Conservation (phyloP, 2,113 vertebrate species). For the Burhinus oedicnemus region DNA sequence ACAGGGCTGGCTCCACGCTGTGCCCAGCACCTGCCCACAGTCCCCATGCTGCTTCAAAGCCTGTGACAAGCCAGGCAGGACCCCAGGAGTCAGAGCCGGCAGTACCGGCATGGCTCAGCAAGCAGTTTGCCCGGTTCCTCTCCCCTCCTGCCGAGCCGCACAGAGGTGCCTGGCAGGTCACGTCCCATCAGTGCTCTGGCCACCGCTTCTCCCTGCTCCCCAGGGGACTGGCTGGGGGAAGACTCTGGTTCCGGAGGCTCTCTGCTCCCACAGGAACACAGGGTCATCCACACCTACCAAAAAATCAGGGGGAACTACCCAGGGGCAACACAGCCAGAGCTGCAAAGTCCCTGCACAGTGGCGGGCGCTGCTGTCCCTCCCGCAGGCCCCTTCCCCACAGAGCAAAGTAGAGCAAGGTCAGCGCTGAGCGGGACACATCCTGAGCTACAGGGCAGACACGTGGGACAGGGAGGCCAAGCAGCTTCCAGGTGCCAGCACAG, state of each 20-base stretch:
- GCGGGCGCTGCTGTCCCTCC: fast-evolving
- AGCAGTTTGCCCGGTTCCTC: background rate
- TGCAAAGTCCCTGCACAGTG: fast-evolving
- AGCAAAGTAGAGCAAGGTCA: fast-evolving
- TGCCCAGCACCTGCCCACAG: background rate
- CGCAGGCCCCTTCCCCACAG: fast-evolving
- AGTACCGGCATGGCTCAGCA: fast-evolving
- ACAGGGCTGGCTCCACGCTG: background rate
- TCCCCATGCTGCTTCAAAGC: background rate
- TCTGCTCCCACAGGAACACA: background rate
- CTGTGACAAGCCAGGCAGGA: background rate
- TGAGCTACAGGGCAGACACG: fast-evolving
- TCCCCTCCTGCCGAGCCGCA: fast-evolving
- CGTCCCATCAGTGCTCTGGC: fast-evolving
- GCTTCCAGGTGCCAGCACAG: background rate
- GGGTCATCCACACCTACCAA: background rate
- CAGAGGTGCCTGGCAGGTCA: background rate
- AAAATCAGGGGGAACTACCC: background rate
- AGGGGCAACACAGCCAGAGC: fast-evolving
- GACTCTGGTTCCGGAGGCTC: background rate
- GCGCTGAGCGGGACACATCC: fast-evolving
- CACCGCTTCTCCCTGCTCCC: background rate
- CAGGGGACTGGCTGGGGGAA: too few species aligned
- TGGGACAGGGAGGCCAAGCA: background rate
- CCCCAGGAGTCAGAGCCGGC: background rate